Evolutionary conservation across 2,888 invertebrate species (phyloP).

Genomic region (Disparrhopalites patrizii): DNA sequence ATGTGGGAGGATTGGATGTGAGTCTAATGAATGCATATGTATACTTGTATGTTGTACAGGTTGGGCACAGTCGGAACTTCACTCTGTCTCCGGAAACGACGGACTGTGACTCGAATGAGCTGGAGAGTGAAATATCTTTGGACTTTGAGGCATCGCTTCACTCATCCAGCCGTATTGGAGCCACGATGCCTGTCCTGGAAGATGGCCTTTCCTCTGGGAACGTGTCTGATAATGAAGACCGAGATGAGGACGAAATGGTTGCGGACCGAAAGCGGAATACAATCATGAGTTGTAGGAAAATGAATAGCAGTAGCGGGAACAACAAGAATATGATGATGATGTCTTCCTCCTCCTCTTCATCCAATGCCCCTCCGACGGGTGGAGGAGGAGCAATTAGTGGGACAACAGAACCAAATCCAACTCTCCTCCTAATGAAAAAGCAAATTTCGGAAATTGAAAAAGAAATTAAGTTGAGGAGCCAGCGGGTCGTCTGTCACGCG

Average conservation of each 20-base stretch:
- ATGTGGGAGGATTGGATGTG: not conserved
- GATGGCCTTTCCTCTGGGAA: conserved; percentile 92
- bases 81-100: conserved; percentile 88
- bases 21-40: no score
- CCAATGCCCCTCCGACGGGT: not conserved
- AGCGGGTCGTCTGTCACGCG: conserved; percentile 11
- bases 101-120: conserved; percentile 84
- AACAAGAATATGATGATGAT: conserved; percentile 14
- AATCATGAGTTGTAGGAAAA: not conserved
- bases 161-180: conserved; percentile 54
- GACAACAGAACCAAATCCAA: conserved; percentile 67
- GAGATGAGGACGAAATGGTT: conserved; percentile 22
- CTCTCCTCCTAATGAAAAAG: conserved; percentile 61
- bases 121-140: conserved; percentile 78
- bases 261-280: conserved; percentile 1
- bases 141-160: conserved; percentile 52
- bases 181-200: conserved; percentile 84
- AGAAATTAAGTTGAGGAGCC: conserved; percentile 58
- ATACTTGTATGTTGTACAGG: conserved; percentile 54
- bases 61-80: conserved; percentile 74
- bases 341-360: not conserved
- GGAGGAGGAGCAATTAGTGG: not conserved
- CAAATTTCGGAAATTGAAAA: conserved; percentile 70
- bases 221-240: conserved; percentile 76
- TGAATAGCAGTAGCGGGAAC: conserved; percentile 1